Percentiles rank a stretch among this genome's conserved stretches.
phyloP scores from a whole-genome alignment of 1,140 invertebrate genomes.

The Adelges cooleyi region DNA sequence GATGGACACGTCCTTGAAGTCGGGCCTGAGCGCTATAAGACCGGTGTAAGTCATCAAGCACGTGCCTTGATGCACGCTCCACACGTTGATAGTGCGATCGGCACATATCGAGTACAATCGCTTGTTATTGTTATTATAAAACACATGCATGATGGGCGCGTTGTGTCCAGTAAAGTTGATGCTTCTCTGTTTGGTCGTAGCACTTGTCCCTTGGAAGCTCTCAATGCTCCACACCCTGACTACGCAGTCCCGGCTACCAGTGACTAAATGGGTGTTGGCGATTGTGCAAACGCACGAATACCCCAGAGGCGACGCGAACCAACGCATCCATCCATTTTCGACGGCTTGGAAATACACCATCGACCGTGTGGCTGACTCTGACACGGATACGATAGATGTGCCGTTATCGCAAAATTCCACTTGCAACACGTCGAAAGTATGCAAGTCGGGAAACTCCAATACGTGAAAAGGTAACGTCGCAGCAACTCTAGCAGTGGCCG shows the following conservation, averaged over 20 bases:
- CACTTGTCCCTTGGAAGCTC: too few relatives aligned
- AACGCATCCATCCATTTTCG: not conserved
- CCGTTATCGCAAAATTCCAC: not conserved
- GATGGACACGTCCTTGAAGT: not conserved
- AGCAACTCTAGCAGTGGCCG: too few relatives aligned
- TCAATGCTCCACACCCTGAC: not conserved
- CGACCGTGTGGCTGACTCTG: not conserved
- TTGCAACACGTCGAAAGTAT: not conserved
- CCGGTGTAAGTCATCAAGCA: not conserved
- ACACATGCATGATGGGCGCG: not conserved
- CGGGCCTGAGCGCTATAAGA: too few relatives aligned
- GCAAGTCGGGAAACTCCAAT: not conserved
- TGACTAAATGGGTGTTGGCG: not conserved
- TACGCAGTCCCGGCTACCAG: not conserved
- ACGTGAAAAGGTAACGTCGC: not conserved
- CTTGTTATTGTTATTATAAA: not conserved
- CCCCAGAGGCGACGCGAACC: not conserved
- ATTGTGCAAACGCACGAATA: not conserved
- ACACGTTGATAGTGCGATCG: not conserved
- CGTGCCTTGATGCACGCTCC: not conserved
- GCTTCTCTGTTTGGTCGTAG: not conserved
- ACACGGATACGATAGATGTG: not conserved
- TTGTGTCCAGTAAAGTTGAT: not conserved
- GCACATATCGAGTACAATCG: not conserved
- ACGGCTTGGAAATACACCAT: not conserved